Conservation (phyloP, 92 coral and sea anemone genomes). For the Actinostola sp. region DNA sequence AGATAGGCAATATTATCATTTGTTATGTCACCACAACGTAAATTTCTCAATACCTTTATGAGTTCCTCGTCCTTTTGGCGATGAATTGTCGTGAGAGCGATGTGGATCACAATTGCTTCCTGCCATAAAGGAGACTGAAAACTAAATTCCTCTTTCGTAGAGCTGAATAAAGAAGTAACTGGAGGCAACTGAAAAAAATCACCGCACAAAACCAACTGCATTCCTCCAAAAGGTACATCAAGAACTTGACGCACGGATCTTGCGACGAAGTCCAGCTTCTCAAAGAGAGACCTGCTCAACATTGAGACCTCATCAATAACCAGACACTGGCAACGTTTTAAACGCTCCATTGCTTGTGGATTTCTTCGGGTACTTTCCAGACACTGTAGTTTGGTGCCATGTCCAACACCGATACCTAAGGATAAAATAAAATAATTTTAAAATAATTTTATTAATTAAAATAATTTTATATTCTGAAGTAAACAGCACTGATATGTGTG, state of each 20-base stretch:
- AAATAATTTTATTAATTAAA: background rate
- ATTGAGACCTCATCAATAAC: slow-evolving; percentile 1
- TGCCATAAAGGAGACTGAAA: background rate
- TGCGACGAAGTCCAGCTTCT: background rate
- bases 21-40: background rate
- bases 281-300: background rate
- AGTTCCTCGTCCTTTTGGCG: background rate
- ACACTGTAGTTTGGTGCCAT: background rate
- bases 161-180: background rate
- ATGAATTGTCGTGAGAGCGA: background rate
- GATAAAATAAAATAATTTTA: background rate
- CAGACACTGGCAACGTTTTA: background rate
- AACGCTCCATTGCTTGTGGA: background rate
- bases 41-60: background rate
- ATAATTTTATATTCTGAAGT: too few relatives aligned
- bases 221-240: background rate
- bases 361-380: background rate
- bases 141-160: background rate
- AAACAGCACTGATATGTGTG: too few relatives aligned
- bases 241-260: background rate
- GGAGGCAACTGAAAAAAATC: slow-evolving; percentile 5
- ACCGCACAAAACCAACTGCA: background rate
- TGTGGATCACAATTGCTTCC: background rate
- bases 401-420: background rate
- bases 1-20: background rate